A percentile compares a stretch with the other conserved stretches of the same genome.
phyloP scores from a whole-genome alignment of 2,797 vertebrate genomes.

The Pagetopsis macropterus region DNA sequence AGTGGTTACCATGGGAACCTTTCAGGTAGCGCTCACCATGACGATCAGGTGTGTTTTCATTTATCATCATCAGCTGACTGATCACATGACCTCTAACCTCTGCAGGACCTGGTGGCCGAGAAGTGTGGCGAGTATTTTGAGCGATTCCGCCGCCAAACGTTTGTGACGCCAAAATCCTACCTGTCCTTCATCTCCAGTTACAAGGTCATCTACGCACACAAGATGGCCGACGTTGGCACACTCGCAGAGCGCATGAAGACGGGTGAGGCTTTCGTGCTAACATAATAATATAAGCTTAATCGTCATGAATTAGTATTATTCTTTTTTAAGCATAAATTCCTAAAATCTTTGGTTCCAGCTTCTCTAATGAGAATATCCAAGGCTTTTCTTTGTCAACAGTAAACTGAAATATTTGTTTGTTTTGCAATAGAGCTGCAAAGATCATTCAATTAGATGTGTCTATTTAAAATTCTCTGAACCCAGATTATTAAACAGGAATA shows the following conservation, averaged over 20 bases:
- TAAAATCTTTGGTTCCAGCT: no score
- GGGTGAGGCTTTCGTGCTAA: conserved; percentile 52
- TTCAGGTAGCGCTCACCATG: conserved; percentile 72
- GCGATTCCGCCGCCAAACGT: conserved; percentile 85
- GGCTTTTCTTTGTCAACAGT: no score
- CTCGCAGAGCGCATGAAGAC: conserved; percentile 87
- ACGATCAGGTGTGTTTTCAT: neutral
- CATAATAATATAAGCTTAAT: neutral
- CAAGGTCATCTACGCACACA: conserved; percentile 85
- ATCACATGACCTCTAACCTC: conserved; percentile 8
- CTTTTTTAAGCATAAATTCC: no score
- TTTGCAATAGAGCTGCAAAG: no score
- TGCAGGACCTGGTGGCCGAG: conserved; percentile 84
- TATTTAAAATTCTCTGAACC: no score
- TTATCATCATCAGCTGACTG: accelerated
- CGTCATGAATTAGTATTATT: neutral
- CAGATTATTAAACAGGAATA: no score
- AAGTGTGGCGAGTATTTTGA: conserved; percentile 88
- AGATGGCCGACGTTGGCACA: conserved; percentile 79
- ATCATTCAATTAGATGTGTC: no score
- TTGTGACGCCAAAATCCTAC: conserved; percentile 89
- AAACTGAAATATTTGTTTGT: no score
- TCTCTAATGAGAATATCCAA: no score
- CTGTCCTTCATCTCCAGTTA: conserved; percentile 88
- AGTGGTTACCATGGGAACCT: conserved; percentile 86